Evolutionary conservation across 2,888 invertebrate species (phyloP), one percentile per base, ranked within the genome.

Genomic region (Sminthurinus aureus): DNA sequence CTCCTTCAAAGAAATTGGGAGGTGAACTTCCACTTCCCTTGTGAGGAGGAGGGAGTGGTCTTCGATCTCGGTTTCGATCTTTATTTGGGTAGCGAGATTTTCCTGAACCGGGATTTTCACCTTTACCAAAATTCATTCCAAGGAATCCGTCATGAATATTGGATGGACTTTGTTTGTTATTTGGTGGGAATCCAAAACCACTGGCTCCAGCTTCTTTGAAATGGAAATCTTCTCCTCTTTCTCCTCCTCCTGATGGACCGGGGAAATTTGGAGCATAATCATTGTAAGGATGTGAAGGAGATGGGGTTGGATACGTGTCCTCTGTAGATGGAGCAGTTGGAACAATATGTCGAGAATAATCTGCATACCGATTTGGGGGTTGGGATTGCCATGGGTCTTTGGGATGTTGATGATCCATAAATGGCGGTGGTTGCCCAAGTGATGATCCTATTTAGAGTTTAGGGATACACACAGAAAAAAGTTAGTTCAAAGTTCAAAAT

Each of bases 371-470:
- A 12, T 12, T 80, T 2, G 73, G 80, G 0, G 80, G 80, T 24
- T 22, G 81, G n/a, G n/a, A n/a, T n/a, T 38, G 38, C 67, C 81
- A 84, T 26, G 38, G 24, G 22, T 81, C 75, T 15, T 15, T 22
- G 0, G 22, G 20, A 38, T 6, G 38, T 26, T 64, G 58, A 18
- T 78, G 50, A 6, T 81, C 85, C 66, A 84, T 83, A 24, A 83
- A 83, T 38, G 84, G 85, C 0, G 79, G 75, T 22, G 85, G 85
- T 73, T 85, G 84, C 3, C 85, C 85, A 20, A 74, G 83, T 26
- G 71, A 79, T 18, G 79, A 79, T 52, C 79, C 58, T 58, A 58
- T 38, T 38, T 6, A 38, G 6, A 38, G n/a, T n/a, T n/a, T n/a
- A 38, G 6, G 6, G 38, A 38, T 38, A 6, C 38, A 38, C 38